Evolutionary conservation across 2,113 vertebrate species (phyloP).

Genomic region (Orcinus orca): DNA sequence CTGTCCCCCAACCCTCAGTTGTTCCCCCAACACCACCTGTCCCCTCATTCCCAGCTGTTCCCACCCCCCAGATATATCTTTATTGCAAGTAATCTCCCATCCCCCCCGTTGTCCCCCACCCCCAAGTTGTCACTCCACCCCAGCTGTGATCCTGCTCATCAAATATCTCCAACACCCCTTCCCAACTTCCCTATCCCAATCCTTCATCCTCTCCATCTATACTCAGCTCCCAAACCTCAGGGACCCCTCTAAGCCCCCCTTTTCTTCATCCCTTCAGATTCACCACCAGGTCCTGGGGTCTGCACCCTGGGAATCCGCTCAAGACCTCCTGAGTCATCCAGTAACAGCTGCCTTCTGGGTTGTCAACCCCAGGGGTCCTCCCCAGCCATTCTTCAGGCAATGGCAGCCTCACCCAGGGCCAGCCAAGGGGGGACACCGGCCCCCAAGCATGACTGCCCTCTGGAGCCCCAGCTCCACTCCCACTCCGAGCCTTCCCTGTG

Average conservation of each 20-base stretch:
- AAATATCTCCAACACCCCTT: background rate
- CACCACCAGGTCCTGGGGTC: background rate
- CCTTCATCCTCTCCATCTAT: background rate
- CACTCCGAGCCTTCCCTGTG: background rate
- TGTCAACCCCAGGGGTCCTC: background rate
- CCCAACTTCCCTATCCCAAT: background rate
- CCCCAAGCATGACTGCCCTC: no score
- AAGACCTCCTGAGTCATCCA: background rate
- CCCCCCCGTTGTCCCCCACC: background rate
- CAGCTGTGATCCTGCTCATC: background rate
- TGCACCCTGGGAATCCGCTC: background rate
- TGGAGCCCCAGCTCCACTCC: background rate
- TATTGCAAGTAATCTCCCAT: background rate
- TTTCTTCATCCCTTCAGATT: background rate
- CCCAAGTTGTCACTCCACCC: background rate
- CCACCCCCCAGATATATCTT: background rate
- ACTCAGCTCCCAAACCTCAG: background rate
- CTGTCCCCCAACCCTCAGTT: background rate
- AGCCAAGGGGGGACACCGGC: background rate
- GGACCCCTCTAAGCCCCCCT: background rate
- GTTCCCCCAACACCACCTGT: background rate
- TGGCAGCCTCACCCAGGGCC: background rate
- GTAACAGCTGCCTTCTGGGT: background rate
- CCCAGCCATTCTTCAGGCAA: background rate
- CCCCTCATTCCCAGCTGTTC: background rate